Conservation (phyloP, 2,888 invertebrate species). For the Troglohyphantes excavatus region DNA sequence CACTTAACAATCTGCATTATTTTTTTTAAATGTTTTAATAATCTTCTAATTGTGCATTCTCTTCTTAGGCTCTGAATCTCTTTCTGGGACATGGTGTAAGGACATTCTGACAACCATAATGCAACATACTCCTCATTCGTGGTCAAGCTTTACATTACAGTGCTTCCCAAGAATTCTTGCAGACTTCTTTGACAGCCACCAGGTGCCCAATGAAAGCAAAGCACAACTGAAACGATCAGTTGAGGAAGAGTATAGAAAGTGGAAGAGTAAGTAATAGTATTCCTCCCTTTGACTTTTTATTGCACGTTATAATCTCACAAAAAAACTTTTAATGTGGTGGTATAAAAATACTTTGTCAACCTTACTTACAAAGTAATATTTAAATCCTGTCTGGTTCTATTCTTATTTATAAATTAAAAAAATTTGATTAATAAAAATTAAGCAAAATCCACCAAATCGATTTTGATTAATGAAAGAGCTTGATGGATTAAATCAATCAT, state of each 20-base stretch:
- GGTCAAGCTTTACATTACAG: constrained; percentile 95
- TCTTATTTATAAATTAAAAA: too few relatives aligned
- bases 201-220: constrained; percentile 93
- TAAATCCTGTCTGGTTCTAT: too few relatives aligned
- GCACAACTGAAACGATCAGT: constrained; percentile 85
- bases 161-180: constrained; percentile 94
- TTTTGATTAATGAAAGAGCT: too few relatives aligned
- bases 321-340: too few relatives aligned
- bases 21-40: neutral
- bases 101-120: constrained; percentile 94
- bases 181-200: constrained; percentile 92
- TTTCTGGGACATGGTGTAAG: constrained; percentile 92
- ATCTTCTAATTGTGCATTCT: neutral
- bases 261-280: constrained; percentile 86
- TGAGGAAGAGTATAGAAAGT: constrained; percentile 97
- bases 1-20: neutral
- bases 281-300: too few relatives aligned
- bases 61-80: constrained; percentile 84
- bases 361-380: too few relatives aligned
- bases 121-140: constrained; percentile 96
- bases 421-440: too few relatives aligned
- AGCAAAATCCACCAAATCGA: too few relatives aligned
- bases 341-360: too few relatives aligned
- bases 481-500: too few relatives aligned
- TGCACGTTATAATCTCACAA: too few relatives aligned